These are phyloP conservation scores for Cryptotis parvus DNA, from an alignment of 2,113 vertebrate species.

Conservation along the genomic window DNA sequence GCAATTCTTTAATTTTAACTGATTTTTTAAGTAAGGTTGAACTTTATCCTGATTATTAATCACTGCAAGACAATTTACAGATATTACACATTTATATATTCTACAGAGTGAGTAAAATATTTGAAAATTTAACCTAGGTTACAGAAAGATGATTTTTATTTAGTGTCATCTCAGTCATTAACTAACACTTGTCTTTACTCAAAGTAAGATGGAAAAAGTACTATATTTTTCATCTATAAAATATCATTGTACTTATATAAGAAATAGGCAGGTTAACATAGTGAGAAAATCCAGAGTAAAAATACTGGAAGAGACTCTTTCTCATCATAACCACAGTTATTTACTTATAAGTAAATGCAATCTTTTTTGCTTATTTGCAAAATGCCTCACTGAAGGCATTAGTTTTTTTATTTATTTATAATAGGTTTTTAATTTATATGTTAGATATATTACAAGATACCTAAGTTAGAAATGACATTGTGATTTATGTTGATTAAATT, in stretches of 20 bases:
- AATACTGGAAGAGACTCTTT: not conserved
- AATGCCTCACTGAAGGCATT: too few species aligned
- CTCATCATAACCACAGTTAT: not conserved
- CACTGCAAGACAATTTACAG: not conserved
- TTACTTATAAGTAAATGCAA: not conserved
- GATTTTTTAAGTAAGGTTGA: slow-evolving; percentile 40
- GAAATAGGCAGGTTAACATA: not conserved
- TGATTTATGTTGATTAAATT: too few species aligned
- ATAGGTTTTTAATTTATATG: too few species aligned
- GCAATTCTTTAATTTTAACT: slow-evolving; percentile 74
- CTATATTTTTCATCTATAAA: not conserved
- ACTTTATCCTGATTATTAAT: slow-evolving; percentile 69
- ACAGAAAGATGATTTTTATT: slow-evolving; percentile 9
- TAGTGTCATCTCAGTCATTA: slow-evolving; percentile 30
- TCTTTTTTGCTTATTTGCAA: too few species aligned
- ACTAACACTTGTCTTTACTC: slow-evolving; percentile 15
- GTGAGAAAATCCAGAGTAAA: not conserved
- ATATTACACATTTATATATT: not conserved
- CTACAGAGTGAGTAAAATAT: not conserved
- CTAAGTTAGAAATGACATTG: too few species aligned
- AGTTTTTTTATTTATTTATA: too few species aligned
- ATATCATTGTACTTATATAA: not conserved
- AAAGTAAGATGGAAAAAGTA: not conserved
- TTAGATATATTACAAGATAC: too few species aligned
- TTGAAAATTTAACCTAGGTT: slow-evolving; percentile 19